Percentiles rank a stretch among this genome's conserved stretches.
Conservation (phyloP, 1,140 invertebrate species). For the Bacillus rossius region DNA sequence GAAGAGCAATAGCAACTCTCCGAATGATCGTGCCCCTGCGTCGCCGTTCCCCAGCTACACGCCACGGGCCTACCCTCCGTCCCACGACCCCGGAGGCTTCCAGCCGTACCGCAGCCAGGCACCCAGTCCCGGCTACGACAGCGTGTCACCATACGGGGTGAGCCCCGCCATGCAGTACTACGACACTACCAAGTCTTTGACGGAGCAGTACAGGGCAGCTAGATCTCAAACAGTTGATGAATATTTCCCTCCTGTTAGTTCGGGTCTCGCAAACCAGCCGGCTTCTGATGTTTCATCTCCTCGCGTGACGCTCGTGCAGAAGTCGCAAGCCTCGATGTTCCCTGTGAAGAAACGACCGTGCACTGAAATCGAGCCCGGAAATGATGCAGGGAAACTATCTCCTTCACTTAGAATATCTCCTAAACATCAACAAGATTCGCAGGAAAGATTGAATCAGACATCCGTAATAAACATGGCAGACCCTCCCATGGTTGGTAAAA, state of each 20-base stretch:
- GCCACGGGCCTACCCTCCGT: neutral
- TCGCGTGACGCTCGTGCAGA: neutral
- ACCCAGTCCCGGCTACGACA: slow-evolving; percentile 5
- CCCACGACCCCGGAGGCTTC: neutral
- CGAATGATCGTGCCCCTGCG: neutral
- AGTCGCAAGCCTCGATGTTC: slow-evolving; percentile 26
- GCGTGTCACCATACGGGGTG: neutral
- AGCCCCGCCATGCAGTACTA: slow-evolving; percentile 18
- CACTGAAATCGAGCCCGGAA: slow-evolving; percentile 39
- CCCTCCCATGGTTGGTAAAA: too few species aligned
- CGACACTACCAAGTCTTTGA: slow-evolving; percentile 30
- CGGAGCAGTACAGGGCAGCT: slow-evolving; percentile 29
- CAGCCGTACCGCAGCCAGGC: neutral
- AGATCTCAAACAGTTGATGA: slow-evolving; percentile 9
- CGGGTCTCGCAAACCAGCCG: too few species aligned
- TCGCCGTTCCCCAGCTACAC: neutral
- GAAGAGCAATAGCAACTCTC: slow-evolving; percentile 8
- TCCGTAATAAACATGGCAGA: too few species aligned
- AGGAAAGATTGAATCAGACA: too few species aligned
- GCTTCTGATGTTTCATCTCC: too few species aligned
- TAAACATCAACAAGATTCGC: too few species aligned
- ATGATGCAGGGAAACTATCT: neutral
- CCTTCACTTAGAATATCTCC: too few species aligned
- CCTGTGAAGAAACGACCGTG: slow-evolving; percentile 54
- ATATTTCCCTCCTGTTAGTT: neutral